Evolutionary conservation across 2,888 invertebrate genomes (phyloP).

Genomic region (Tipula lateralis): DNA sequence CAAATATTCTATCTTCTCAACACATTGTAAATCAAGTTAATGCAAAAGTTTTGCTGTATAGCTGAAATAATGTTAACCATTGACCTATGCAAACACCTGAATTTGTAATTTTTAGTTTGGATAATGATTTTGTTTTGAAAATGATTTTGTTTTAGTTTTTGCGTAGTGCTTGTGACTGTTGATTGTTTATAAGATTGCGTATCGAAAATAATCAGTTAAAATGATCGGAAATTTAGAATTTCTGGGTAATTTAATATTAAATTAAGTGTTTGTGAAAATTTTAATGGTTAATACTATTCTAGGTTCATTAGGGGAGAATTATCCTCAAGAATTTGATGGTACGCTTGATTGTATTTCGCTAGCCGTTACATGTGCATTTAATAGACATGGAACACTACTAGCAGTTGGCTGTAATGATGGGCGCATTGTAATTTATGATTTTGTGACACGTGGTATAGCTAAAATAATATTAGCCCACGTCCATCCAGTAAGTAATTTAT

Average conservation of each 20-base stretch:
- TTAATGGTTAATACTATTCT: background rate
- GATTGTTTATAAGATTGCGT: background rate
- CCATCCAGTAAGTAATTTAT: constrained; percentile 78
- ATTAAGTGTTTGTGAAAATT: background rate
- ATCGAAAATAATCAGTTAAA: background rate
- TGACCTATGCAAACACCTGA: background rate
- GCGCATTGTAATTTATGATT: constrained; percentile 94
- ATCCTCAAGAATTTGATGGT: constrained; percentile 89
- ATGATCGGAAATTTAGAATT: background rate
- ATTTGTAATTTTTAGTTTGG: background rate
- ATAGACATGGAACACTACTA: constrained; percentile 80
- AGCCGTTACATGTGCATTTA: constrained; percentile 87
- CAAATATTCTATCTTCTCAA: too few relatives aligned
- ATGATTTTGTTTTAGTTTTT: background rate
- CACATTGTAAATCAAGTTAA: background rate
- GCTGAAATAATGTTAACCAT: background rate
- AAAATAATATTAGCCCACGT: constrained; percentile 91
- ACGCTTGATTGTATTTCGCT: constrained; percentile 83
- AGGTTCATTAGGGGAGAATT: constrained; percentile 50
- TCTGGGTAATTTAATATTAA: background rate
- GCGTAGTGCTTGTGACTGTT: background rate
- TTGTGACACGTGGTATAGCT: constrained; percentile 87
- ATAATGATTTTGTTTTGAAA: too few relatives aligned
- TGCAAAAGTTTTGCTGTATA: background rate
- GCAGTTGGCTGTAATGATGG: constrained; percentile 97